Evolutionary conservation across 2,113 vertebrate genomes (phyloP).

Genomic region (Ascaphus truei): DNA sequence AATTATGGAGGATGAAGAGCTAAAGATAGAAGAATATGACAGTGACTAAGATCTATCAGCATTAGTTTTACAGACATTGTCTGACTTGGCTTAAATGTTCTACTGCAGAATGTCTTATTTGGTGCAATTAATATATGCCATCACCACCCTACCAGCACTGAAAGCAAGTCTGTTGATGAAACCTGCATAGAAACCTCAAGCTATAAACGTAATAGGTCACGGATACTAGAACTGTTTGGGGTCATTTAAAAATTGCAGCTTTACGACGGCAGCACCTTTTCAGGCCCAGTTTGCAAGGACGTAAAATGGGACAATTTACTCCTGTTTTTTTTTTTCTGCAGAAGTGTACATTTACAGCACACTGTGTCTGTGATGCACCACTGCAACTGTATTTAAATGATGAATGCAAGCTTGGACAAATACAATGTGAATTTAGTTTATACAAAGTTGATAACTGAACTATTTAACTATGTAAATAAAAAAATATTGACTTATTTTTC

Average conservation of each 20-base stretch:
- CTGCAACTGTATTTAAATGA: background rate
- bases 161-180: too few relatives aligned
- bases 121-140: background rate
- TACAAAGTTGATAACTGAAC: constrained; percentile 10
- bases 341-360: background rate
- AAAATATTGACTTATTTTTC: background rate
- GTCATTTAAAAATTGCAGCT: background rate
- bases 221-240: background rate
- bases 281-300: background rate
- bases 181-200: too few relatives aligned
- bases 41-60: constrained; percentile 62
- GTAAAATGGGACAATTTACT: too few relatives aligned
- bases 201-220: too few relatives aligned
- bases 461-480: constrained; percentile 32
- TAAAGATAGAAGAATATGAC: constrained; percentile 80
- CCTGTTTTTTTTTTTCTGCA: background rate
- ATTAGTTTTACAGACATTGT: too few relatives aligned
- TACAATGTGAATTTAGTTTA: constrained; percentile 17
- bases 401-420: background rate
- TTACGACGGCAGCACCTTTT: background rate
- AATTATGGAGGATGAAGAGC: constrained; percentile 67
- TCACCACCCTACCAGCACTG: background rate
- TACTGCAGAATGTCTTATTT: background rate
- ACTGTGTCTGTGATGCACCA: background rate
- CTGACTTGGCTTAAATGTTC: background rate